These are phyloP conservation scores for Bombus impatiens DNA, from an alignment of 1,140 invertebrate genomes.

Conservation along the genomic window DNA sequence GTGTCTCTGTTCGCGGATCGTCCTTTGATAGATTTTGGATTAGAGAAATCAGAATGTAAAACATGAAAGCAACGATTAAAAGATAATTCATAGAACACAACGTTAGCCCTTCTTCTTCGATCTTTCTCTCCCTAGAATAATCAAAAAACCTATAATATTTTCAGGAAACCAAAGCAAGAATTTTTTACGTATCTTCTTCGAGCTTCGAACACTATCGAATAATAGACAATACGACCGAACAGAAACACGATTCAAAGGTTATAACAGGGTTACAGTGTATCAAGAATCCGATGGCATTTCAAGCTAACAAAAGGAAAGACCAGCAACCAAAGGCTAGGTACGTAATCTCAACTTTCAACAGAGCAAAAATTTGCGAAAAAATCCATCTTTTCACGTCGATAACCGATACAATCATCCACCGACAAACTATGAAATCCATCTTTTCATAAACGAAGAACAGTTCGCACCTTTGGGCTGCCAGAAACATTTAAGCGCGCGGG, in stretches of 20 bases:
- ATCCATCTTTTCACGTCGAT: background rate
- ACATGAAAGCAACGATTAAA: no score
- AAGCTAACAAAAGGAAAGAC: background rate
- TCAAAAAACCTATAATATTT: no score
- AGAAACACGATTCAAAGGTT: background rate
- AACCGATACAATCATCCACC: background rate
- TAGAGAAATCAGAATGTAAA: no score
- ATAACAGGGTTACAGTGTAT: no score
- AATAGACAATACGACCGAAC: no score
- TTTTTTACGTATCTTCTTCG: no score
- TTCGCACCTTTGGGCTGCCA: background rate
- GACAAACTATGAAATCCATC: background rate
- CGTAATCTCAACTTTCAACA: background rate
- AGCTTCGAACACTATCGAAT: no score
- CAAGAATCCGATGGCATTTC: background rate
- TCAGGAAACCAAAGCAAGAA: no score
- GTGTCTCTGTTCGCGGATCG: background rate
- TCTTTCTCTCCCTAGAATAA: no score
- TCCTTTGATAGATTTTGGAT: background rate
- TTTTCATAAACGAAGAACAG: background rate
- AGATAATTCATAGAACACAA: no score
- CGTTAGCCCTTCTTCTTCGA: no score
- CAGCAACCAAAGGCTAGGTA: no score
- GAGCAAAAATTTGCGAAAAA: background rate
- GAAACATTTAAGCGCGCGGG: conserved; percentile 47